phyloP scores from a whole-genome alignment of 2,113 vertebrate genomes.

The Desmodus rotundus region DNA sequence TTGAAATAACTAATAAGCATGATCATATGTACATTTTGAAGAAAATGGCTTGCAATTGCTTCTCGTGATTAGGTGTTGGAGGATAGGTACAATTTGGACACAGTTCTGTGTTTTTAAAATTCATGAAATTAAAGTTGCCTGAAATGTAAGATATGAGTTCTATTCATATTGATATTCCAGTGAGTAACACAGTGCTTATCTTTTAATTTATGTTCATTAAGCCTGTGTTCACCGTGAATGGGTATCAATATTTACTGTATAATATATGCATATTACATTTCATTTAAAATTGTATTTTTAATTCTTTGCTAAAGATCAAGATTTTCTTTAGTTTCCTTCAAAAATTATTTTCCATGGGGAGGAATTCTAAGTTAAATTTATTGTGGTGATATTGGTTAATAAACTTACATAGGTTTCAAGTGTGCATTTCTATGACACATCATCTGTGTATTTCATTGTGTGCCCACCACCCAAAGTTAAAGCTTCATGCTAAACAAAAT shows the following conservation, averaged over 20 bases:
- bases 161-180: not conserved
- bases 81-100: not conserved
- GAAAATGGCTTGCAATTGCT: not conserved
- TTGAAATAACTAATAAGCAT: not conserved
- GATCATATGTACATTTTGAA: not conserved
- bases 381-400: not conserved
- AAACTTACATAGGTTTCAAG: not conserved
- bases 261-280: not conserved
- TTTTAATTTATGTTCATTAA: not conserved
- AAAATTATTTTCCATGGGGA: not conserved
- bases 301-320: not conserved
- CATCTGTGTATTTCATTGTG: not conserved
- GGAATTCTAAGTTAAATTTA: not conserved
- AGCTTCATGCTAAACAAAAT: not conserved
- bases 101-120: not conserved
- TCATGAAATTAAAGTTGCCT: not conserved
- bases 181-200: not conserved
- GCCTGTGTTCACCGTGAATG: not conserved
- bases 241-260: not conserved
- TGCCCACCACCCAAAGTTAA: not conserved
- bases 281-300: constrained; percentile 13
- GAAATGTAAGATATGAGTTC: not conserved
- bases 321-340: constrained; percentile 6
- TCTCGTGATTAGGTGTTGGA: not conserved
- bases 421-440: not conserved